Evolutionary conservation across 2,888 invertebrate genomes (phyloP).

Genomic region (Spodoptera exigua): DNA sequence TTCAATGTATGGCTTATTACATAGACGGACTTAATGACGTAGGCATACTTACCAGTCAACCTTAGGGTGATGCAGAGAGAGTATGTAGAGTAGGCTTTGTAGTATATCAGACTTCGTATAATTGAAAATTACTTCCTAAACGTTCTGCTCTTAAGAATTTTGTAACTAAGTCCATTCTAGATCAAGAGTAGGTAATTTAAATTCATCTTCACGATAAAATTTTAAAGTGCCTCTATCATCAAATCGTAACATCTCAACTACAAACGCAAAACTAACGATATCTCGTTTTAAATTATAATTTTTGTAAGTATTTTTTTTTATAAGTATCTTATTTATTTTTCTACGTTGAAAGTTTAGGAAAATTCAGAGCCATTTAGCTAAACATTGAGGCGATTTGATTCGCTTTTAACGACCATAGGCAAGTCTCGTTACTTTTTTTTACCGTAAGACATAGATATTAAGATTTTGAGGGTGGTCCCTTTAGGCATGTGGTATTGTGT

Average conservation of each 20-base stretch:
- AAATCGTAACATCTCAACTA: constrained; percentile 34
- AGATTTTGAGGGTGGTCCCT: constrained; percentile 63
- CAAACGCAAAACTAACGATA: constrained; percentile 62
- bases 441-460: constrained; percentile 87
- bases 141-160: no score
- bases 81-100: no score
- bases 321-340: constrained; percentile 83
- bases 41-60: no score
- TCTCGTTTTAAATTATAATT: constrained; percentile 51
- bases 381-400: constrained; percentile 62
- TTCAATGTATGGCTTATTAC: no score
- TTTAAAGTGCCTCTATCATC: constrained; percentile 8
- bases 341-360: constrained; percentile 77
- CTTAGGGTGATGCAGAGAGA: no score
- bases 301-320: constrained; percentile 55
- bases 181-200: no score
- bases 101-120: no score
- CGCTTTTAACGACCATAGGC: constrained; percentile 77
- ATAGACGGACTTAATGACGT: no score
- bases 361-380: constrained; percentile 76
- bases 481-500: constrained; percentile 14
- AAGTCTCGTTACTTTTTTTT: constrained; percentile 82
- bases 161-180: no score
- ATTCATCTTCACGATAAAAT: background rate
- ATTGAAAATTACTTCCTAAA: no score